Base-by-base conservation (phyloP, 1,140 invertebrate species). In the Chlorops oryzae region DNA sequence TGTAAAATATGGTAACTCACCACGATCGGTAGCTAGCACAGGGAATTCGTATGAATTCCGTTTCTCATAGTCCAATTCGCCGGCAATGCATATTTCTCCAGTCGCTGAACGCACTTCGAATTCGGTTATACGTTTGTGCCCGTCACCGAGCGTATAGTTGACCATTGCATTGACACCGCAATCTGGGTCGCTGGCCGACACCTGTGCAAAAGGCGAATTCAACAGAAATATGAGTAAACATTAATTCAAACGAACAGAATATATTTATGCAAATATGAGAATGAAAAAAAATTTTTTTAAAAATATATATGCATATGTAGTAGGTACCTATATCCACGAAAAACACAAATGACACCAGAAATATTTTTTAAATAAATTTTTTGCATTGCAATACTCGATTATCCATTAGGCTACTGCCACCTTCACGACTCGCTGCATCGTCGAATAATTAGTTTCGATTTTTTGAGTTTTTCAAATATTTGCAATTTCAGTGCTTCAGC, bases 81-180 rank as follows among this genome's bases (percentile, higher is more conserved):
- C 81, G 13, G 82, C 79, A 21, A 98, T 83, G 74, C 92, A 95
- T 47, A 98, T 85, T 57, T 95, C 88, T 0, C 96, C 96, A 12
- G 85, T 86, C 25, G 83, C 81, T 10, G 87, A 82, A 45, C 85
- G 83, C 15, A 96, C 83, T 47, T 80, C 75, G 66, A 97, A 92
- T 59, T 88, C 84, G 5, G 81, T 78, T 28, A 78, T 72, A 27
- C 80, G 81, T 20, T 79, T 78, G 46, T 80, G 78, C 38, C 79
- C 80, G 28, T 88, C 84, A 12, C 85, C 85, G 37, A 96, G 74
- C 0, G 90, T 93, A 75, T 97, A 98, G 73, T 90, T 92, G 21
- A 98, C 88, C 73, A 92, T 85, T 1, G 92, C 88, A 73, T 97
- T 96, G 7, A 94, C 86, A 13, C 93, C 93, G 61, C 91, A 92